A percentile compares a stretch with the other conserved stretches of the same genome.
Evolutionary conservation across 2,797 vertebrate species (phyloP).

Genomic region (Threskiornis aethiopicus): DNA sequence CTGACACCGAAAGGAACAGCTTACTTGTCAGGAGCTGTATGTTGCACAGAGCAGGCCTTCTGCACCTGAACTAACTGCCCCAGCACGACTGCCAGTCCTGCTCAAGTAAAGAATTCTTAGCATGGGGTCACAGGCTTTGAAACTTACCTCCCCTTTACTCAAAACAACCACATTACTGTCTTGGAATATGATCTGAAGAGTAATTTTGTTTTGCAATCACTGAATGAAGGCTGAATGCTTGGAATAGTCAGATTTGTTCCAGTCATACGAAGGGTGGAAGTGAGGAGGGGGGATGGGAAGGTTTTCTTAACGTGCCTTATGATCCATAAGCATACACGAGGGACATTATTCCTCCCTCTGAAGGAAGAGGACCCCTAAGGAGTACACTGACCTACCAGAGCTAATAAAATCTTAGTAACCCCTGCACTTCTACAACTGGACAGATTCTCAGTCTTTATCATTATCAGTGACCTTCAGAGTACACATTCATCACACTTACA

Average conservation of each 20-base stretch:
- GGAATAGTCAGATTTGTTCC: neutral
- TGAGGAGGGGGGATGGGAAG: neutral
- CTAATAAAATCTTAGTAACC: neutral
- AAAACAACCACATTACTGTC: neutral
- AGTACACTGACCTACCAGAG: neutral
- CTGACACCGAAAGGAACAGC: neutral
- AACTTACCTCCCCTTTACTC: neutral
- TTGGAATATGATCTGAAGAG: neutral
- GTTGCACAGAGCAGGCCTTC: neutral
- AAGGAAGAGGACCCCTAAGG: neutral
- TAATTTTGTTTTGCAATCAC: neutral
- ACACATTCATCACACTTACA: neutral
- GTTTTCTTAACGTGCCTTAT: neutral
- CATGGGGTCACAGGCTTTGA: neutral
- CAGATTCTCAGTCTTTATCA: neutral
- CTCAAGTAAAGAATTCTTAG: neutral
- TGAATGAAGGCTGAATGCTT: neutral
- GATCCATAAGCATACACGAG: neutral
- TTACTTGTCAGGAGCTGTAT: neutral
- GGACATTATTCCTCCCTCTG: neutral
- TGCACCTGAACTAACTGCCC: neutral
- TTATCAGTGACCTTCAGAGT: neutral
- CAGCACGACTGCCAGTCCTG: neutral
- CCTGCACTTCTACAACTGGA: neutral
- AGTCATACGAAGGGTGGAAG: neutral